phyloP scores from a whole-genome alignment of 2,797 vertebrate genomes.

The Eupleurogrammus muticus region DNA sequence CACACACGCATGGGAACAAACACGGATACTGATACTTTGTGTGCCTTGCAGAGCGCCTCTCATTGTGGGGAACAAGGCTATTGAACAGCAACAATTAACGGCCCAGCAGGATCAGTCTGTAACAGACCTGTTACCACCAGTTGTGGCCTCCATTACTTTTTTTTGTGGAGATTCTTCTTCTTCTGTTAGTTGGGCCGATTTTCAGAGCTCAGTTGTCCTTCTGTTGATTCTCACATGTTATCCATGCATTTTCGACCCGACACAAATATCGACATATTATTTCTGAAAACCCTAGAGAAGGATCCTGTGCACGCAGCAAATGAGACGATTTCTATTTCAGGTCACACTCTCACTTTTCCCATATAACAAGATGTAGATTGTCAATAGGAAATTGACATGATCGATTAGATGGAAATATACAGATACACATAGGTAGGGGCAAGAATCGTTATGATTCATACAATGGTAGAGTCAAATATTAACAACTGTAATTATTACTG shows the following conservation, averaged over 20 bases:
- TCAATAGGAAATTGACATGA: slow-evolving; percentile 37
- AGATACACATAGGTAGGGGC: background rate
- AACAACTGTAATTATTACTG: no score
- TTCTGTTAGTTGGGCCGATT: slow-evolving; percentile 5
- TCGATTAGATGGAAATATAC: slow-evolving; percentile 39
- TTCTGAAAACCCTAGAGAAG: background rate
- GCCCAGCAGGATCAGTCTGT: slow-evolving; percentile 52
- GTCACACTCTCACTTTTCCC: slow-evolving; percentile 36
- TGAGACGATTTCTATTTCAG: slow-evolving; percentile 63
- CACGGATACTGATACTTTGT: slow-evolving; percentile 41
- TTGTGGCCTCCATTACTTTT: slow-evolving; percentile 17
- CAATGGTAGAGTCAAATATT: no score
- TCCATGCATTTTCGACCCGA: slow-evolving; percentile 33
- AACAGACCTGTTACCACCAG: slow-evolving; percentile 17
- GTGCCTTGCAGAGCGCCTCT: slow-evolving; percentile 33
- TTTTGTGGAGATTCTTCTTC: background rate
- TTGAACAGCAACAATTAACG: slow-evolving; percentile 50
- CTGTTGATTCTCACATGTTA: background rate
- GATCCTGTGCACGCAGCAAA: slow-evolving; percentile 40
- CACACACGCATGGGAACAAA: slow-evolving; percentile 11
- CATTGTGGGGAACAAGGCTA: slow-evolving; percentile 41
- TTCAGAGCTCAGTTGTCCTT: slow-evolving; percentile 9
- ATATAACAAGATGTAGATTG: slow-evolving; percentile 48
- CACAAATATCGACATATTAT: slow-evolving; percentile 23
- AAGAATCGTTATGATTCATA: no score